A percentile compares a stretch with the other conserved stretches of the same genome.
Conservation (phyloP, 2,888 invertebrate genomes). For the Ramazzottius varieornatus region DNA sequence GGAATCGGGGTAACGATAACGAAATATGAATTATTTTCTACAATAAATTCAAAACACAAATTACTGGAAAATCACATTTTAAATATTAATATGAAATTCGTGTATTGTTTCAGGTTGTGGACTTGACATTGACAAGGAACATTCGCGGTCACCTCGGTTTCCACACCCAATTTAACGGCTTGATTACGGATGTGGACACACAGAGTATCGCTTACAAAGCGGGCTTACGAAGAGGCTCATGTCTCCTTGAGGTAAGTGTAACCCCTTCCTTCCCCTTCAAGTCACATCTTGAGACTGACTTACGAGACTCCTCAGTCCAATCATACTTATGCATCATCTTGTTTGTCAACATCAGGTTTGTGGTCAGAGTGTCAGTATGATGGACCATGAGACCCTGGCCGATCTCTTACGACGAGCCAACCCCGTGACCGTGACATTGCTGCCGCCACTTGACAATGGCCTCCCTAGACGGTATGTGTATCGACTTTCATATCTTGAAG, state of each 20-base stretch:
- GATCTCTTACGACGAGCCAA: not conserved
- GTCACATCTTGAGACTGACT: no score
- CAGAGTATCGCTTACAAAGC: not conserved
- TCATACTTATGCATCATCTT: no score
- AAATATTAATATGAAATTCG: no score
- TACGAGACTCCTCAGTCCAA: no score
- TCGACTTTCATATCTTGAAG: not conserved
- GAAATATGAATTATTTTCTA: not conserved
- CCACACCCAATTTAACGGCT: constrained; percentile 1
- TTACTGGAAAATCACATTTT: no score
- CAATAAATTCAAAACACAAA: no score
- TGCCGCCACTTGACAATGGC: not conserved
- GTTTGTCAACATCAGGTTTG: not conserved
- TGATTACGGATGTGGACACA: not conserved
- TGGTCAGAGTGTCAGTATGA: not conserved
- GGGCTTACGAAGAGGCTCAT: not conserved
- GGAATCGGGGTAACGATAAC: not conserved
- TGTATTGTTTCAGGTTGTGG: not conserved
- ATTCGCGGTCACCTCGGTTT: not conserved
- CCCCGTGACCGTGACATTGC: not conserved
- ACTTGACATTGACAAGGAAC: not conserved
- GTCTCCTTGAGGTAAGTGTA: not conserved
- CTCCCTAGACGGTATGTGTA: not conserved
- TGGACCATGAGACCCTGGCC: not conserved
- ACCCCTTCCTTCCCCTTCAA: not conserved